phyloP scores from a whole-genome alignment of 2,113 vertebrate species.

The Pachypanchax playfairii region DNA sequence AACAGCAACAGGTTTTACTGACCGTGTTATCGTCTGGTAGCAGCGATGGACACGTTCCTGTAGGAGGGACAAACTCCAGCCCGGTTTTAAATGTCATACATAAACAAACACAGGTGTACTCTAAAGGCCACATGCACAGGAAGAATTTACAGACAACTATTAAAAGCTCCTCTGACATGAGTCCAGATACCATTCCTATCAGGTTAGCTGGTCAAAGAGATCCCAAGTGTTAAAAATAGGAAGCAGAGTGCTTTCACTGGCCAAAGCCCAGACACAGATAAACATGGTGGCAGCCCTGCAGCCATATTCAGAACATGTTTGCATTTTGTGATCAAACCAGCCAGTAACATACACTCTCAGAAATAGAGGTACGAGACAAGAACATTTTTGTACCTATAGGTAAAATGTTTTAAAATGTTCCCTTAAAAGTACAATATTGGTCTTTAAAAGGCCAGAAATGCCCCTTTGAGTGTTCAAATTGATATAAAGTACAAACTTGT shows the following conservation, averaged over 20 bases:
- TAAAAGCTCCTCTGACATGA: constrained; percentile 52
- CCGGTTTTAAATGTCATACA: constrained; percentile 5
- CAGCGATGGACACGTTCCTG: not conserved
- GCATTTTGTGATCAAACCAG: not conserved
- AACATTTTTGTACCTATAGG: no score
- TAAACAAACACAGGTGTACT: constrained; percentile 19
- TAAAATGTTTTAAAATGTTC: no score
- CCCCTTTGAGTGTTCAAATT: no score
- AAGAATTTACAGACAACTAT: constrained; percentile 45
- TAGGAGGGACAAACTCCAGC: not conserved
- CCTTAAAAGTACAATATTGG: no score
- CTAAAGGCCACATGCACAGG: constrained; percentile 8
- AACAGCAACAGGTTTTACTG: not conserved
- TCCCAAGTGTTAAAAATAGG: constrained; percentile 62
- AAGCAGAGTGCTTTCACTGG: not conserved
- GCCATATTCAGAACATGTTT: not conserved
- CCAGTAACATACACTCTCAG: no score
- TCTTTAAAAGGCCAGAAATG: no score
- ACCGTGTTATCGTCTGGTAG: not conserved
- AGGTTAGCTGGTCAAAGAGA: constrained; percentile 53
- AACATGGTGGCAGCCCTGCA: constrained; percentile 7
- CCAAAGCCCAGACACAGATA: constrained; percentile 1
- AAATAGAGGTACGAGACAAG: no score
- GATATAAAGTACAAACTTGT: no score
- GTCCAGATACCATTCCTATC: constrained; percentile 66